Conservation (phyloP, 2,797 vertebrate species). For the Sus cebifrons region DNA sequence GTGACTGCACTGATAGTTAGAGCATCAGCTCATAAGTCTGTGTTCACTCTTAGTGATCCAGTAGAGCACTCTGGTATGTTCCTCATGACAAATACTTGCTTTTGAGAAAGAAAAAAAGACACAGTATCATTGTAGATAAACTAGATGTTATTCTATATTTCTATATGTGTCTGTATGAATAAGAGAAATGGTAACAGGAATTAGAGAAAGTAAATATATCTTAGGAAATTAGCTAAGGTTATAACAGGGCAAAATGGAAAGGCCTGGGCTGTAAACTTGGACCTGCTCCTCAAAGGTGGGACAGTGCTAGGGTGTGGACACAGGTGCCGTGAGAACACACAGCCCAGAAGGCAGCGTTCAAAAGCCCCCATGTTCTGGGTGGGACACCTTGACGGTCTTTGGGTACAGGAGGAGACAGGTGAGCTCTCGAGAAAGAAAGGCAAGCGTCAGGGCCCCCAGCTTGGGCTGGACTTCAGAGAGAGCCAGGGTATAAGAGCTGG, state of each 20-base stretch:
- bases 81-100: background rate
- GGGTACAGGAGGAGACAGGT: background rate
- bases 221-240: background rate
- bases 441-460: background rate
- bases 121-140: background rate
- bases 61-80: background rate
- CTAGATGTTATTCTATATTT: background rate
- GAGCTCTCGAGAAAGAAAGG: background rate
- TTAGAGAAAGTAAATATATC: background rate
- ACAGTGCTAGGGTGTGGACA: background rate
- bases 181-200: constrained; percentile 30
- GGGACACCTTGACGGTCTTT: background rate
- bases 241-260: background rate
- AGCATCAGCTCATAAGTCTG: background rate
- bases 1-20: background rate
- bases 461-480: background rate
- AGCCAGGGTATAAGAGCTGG: background rate
- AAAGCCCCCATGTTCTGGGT: background rate
- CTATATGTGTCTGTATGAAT: background rate
- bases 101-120: background rate
- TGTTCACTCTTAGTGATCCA: background rate
- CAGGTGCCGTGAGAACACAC: background rate
- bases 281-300: no score
- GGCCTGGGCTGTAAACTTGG: background rate
- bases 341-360: background rate